phyloP scores from a whole-genome alignment of 2,113 vertebrate genomes.

The Mixornis gularis region DNA sequence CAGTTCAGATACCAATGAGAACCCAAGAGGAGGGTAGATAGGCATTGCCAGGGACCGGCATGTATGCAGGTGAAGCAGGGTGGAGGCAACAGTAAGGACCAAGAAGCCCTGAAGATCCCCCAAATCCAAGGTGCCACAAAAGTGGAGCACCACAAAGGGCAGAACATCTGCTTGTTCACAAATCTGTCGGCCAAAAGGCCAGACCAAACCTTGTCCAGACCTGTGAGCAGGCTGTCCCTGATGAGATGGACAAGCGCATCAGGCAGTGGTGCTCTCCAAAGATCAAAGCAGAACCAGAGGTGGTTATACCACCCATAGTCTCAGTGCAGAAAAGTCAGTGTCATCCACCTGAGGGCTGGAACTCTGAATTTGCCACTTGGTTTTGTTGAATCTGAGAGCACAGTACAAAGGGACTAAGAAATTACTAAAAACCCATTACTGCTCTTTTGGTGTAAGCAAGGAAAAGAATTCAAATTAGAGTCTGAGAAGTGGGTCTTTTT shows the following conservation, averaged over 20 bases:
- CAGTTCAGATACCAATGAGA: not conserved
- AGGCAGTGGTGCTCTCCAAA: not conserved
- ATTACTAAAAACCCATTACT: not conserved
- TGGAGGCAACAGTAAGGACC: not conserved
- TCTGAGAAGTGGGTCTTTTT: not conserved
- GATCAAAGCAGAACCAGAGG: not conserved
- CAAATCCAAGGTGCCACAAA: not conserved
- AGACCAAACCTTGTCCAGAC: not conserved
- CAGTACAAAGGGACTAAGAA: not conserved
- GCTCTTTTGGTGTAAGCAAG: not conserved
- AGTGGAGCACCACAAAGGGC: not conserved
- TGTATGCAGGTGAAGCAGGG: not conserved
- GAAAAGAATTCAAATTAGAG: not conserved
- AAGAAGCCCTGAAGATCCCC: not conserved
- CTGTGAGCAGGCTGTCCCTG: not conserved
- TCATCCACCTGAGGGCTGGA: not conserved
- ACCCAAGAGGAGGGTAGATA: not conserved
- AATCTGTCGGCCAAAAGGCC: not conserved
- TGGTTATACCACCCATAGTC: not conserved
- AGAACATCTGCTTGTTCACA: not conserved
- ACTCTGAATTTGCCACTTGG: not conserved
- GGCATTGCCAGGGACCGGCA: not conserved
- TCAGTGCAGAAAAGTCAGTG: not conserved
- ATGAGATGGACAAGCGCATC: not conserved
- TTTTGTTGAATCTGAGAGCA: not conserved